Evolutionary conservation across 2,113 vertebrate genomes (phyloP), one percentile per base, ranked within the genome.

Genomic region (Motacilla tschutschensis): DNA sequence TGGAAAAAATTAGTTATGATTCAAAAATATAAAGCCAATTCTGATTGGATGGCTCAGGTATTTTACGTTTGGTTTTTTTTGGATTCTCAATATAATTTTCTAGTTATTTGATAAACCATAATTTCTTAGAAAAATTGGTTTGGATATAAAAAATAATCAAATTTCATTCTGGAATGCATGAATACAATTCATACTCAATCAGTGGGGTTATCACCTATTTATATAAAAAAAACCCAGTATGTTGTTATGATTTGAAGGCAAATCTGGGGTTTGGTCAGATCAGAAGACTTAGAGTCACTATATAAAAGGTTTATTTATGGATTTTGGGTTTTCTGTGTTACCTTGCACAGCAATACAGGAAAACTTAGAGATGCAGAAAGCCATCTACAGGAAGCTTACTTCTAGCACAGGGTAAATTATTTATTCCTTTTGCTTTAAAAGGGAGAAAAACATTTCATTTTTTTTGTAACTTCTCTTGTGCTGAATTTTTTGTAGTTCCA

Each of bases 401-500:
- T 46, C 47, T 31, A 74, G 43, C 17, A 80, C 8, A 28, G 58
- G 58, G 26, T 43, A 72, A 87, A 69, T 54, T 17, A 40, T 14
- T 51, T 8, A 46, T 58, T 62, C 12, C 4, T 64, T 53, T 74
- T 82, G 46, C 14, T 76, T 87, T 43, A 33, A 77, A 47, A 79
- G 47, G 82, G 72, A 94, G 82, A 92, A 92, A 90, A 90, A 44
- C 54, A 64, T 82, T 70, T 87, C 7, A 70, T 22, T 86, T 65
- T 18, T 14, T 53, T 47, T 26, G 25, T 16, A 41, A 41, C 48
- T 66, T 82, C 44, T 64, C 64, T 79, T 40, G 38, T 2, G 20
- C 29, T 17, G 46, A 72, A 22, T 31, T 60, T 71, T 73, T 25
- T 47, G 28, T 20, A 64, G 44, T 36, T 70, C 31, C 41, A 28